Conservation (phyloP, 2,797 vertebrate species). For the Smutsia temminckii region DNA sequence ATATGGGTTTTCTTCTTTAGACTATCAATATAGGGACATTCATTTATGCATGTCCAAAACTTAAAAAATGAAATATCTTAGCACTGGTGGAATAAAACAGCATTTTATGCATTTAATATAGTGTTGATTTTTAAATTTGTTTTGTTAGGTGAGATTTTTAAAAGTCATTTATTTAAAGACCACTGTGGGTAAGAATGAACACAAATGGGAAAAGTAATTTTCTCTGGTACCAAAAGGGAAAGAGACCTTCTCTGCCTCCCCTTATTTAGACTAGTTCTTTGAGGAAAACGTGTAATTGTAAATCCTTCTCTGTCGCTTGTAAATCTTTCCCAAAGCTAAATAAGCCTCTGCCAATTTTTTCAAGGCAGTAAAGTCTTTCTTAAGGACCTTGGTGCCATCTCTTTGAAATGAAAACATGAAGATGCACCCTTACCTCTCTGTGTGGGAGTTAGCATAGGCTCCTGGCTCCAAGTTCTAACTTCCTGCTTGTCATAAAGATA, state of each 20-base stretch:
- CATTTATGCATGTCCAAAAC: not conserved
- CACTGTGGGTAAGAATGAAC: not conserved
- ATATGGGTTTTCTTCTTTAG: not conserved
- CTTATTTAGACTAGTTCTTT: slow-evolving; percentile 11
- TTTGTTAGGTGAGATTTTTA: not conserved
- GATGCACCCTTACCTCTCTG: not conserved
- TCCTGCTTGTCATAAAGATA: not conserved
- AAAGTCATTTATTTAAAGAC: not conserved
- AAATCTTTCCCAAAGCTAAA: not conserved
- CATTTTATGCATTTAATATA: not conserved
- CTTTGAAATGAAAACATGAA: not conserved
- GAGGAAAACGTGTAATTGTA: not conserved
- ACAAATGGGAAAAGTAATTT: not conserved
- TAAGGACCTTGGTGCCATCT: not conserved
- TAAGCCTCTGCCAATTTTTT: not conserved
- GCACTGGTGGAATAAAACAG: slow-evolving; percentile 4
- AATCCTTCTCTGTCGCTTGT: not conserved
- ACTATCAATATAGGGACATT: not conserved
- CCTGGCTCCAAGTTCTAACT: not conserved
- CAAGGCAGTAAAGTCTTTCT: not conserved
- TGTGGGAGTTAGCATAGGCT: not conserved
- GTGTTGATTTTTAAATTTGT: not conserved
- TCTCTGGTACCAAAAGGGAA: not conserved
- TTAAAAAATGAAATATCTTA: not conserved
- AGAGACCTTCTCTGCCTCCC: not conserved